Evolutionary conservation across 2,797 vertebrate genomes (phyloP), one percentile per base, ranked within the genome.

Genomic region (Lithobates sylvaticus): DNA sequence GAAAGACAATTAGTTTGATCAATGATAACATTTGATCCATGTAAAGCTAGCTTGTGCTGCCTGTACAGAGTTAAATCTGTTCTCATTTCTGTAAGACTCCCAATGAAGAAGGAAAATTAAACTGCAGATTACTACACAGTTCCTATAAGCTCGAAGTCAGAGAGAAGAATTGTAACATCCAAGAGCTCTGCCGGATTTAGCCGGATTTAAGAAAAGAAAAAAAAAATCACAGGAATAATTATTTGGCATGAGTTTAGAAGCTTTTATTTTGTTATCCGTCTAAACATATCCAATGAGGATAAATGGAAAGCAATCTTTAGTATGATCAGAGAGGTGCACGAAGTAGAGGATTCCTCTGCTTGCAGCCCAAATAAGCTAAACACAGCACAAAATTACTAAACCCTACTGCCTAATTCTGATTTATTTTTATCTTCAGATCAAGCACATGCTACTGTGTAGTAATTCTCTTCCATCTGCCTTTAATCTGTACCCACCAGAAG

Each of bases 171-270:
- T 78, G 81, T 74, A 83, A 83, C 80, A 74, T 83, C 80, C 68
- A 71, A 73, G 80, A 65, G 75, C 80, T 83, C 85, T 83, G 58
- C 80, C 39, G 85, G 85, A 83, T 87, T 87, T 87, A 83, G 80
- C 75, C 64, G 81, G 85, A 83, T 87, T 87, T 85, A 78, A 81
- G 69, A 73, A 72, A 81, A 71, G 78, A 84, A 86, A 54, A 87
- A 87, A 39, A 39, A 87, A 78, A 87, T 87, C 81, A 87, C 54
- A 78, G 68, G 68, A 83, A 87, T 87, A 87, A 83, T 87, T 87
- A 83, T 87, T 79, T 83, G 80, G 80, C 81, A 86, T 78, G 74
- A 83, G 58, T 83, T 83, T 86, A 77, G 42, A 82, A 54, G 75
- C 69, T 83, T 83, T 70, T 85, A 77, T 68, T 81, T 79, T 83